Conservation (phyloP, 2,113 vertebrate genomes). For the Illadopsis cleaveri region DNA sequence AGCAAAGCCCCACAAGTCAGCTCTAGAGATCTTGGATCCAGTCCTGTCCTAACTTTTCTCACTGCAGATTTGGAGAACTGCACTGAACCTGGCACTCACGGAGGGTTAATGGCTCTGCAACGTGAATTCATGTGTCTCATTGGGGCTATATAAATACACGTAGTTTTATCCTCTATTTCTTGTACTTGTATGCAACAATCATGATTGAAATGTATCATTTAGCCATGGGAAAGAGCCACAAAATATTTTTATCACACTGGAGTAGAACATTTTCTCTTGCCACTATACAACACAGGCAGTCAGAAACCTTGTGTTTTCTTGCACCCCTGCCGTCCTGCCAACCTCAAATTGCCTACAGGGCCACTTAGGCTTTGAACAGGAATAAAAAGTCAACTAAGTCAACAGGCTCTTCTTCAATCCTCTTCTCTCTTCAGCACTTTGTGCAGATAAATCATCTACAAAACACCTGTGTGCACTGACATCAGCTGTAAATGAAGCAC, state of each 20-base stretch:
- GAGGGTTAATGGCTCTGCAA: background rate
- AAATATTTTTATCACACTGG: background rate
- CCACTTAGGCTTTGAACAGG: background rate
- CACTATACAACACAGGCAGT: background rate
- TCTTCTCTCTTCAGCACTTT: background rate
- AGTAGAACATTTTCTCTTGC: background rate
- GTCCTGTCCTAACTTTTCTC: background rate
- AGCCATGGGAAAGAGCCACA: rapidly evolving
- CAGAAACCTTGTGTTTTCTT: background rate
- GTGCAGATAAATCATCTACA: background rate
- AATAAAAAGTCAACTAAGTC: background rate
- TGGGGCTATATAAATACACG: rapidly evolving
- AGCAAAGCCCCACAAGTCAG: rapidly evolving
- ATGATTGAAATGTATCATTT: background rate
- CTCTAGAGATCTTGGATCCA: background rate
- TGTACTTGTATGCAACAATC: background rate
- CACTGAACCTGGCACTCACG: background rate
- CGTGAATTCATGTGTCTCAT: background rate
- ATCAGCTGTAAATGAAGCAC: background rate
- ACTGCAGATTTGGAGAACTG: background rate
- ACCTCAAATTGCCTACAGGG: background rate
- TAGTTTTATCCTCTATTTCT: background rate
- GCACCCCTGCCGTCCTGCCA: background rate
- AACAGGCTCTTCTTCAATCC: background rate
- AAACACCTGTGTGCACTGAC: background rate